A percentile compares a stretch with the other conserved stretches of the same genome.
Conservation (phyloP, 2,888 invertebrate species). For the Acanthosepion lycidas region DNA sequence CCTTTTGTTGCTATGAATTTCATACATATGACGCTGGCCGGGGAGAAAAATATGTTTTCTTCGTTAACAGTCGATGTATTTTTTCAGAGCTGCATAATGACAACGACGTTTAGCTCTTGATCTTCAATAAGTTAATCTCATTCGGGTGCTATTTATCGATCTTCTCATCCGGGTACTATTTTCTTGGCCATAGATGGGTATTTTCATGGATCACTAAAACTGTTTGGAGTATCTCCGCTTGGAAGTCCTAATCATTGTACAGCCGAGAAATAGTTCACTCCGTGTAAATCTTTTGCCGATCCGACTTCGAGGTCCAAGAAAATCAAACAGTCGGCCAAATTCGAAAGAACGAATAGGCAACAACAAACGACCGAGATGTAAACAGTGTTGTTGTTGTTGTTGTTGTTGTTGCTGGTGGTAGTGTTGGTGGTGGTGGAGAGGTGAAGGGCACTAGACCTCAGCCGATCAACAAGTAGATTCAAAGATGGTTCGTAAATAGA, state of each 20-base stretch:
- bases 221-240: not conserved
- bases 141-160: too few species aligned
- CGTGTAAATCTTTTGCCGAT: not conserved
- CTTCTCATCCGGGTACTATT: too few species aligned
- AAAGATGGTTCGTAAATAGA: not conserved
- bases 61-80: too few species aligned
- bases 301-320: not conserved
- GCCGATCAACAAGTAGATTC: not conserved
- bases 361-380: not conserved
- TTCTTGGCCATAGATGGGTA: too few species aligned
- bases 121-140: too few species aligned
- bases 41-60: too few species aligned
- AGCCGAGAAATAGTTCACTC: not conserved
- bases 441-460: not conserved
- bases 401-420: not conserved
- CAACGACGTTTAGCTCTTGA: too few species aligned
- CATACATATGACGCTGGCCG: too few species aligned
- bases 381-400: not conserved
- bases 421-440: not conserved
- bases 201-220: too few species aligned
- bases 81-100: too few species aligned
- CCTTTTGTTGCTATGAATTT: too few species aligned
- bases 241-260: not conserved
- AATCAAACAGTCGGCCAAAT: not conserved
- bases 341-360: too few species aligned